phyloP scores from a whole-genome alignment of 2,113 vertebrate genomes.

The Ginglymostoma cirratum region DNA sequence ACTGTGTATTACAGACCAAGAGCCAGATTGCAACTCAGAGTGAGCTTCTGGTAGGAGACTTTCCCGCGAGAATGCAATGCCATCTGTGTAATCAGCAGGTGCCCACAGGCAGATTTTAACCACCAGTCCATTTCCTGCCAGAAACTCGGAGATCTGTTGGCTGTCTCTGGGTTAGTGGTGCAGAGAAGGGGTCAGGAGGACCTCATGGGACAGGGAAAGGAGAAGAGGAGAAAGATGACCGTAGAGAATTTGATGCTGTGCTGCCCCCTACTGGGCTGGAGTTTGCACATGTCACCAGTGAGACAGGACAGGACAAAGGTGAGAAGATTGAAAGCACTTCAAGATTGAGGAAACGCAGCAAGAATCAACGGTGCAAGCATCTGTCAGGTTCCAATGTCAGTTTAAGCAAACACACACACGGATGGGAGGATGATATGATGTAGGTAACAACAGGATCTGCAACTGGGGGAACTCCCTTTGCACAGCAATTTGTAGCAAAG shows the following conservation, averaged over 20 bases:
- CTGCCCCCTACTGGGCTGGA: conserved; percentile 58
- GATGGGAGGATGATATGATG: too few species aligned
- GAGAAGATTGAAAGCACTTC: conserved; percentile 63
- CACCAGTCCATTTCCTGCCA: too few species aligned
- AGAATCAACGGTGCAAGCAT: conserved; percentile 69
- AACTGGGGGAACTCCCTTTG: neutral
- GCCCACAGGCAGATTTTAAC: neutral
- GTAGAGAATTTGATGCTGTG: conserved; percentile 62
- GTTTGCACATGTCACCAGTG: conserved; percentile 56
- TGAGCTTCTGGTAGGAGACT: neutral
- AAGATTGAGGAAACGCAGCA: conserved; percentile 55
- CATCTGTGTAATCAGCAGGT: neutral
- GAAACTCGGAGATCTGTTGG: neutral
- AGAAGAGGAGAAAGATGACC: conserved; percentile 41
- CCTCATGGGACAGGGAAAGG: neutral
- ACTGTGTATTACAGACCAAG: neutral
- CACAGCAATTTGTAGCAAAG: neutral
- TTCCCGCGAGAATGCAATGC: neutral
- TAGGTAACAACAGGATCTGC: neutral
- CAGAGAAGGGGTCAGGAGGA: neutral
- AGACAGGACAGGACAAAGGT: conserved; percentile 59
- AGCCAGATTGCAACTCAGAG: neutral
- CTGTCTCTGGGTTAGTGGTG: neutral
- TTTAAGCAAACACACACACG: conserved; percentile 81
- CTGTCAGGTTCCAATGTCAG: conserved; percentile 86